Percentiles rank a stretch among this genome's conserved stretches.
Conservation (phyloP, 2,888 invertebrate genomes). For the Drosophila mettleri region DNA sequence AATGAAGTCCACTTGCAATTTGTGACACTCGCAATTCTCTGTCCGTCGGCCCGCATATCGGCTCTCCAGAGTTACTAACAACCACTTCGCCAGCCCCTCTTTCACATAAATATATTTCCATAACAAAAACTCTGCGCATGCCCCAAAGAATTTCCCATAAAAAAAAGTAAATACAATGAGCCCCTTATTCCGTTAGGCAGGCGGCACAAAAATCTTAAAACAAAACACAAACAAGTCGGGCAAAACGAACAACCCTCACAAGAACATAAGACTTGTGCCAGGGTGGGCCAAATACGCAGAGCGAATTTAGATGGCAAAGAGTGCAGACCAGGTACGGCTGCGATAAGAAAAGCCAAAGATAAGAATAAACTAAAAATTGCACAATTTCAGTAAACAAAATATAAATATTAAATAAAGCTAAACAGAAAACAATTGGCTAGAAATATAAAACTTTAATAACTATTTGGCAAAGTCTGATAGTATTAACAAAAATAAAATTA, state of each 20-base stretch:
- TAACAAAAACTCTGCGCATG: slow-evolving; percentile 77
- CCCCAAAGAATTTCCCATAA: slow-evolving; percentile 60
- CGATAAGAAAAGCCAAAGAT: slow-evolving; percentile 38
- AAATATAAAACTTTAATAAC: not conserved
- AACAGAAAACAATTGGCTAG: not conserved
- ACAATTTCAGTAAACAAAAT: not conserved
- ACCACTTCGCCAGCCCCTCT: slow-evolving; percentile 21
- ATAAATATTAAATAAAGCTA: not conserved
- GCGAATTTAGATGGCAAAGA: slow-evolving; percentile 46
- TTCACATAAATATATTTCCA: slow-evolving; percentile 47
- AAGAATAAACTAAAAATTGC: slow-evolving; percentile 18
- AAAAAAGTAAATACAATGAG: slow-evolving; percentile 20
- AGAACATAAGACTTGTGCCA: slow-evolving; percentile 65
- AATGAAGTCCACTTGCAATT: slow-evolving; percentile 17
- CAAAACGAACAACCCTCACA: slow-evolving; percentile 65
- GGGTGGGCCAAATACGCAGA: slow-evolving; percentile 56
- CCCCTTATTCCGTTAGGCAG: slow-evolving; percentile 25
- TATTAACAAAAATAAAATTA: not conserved
- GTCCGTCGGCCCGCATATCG: slow-evolving; percentile 17
- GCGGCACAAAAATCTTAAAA: slow-evolving; percentile 49
- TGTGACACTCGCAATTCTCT: not conserved
- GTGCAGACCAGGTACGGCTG: slow-evolving; percentile 48
- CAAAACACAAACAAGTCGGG: slow-evolving; percentile 63
- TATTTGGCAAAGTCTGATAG: not conserved
- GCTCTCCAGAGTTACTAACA: slow-evolving; percentile 5